These are phyloP conservation scores for Nyctereutes procyonoides DNA, from an alignment of 2,113 vertebrate genomes.

Conservation along the genomic window DNA sequence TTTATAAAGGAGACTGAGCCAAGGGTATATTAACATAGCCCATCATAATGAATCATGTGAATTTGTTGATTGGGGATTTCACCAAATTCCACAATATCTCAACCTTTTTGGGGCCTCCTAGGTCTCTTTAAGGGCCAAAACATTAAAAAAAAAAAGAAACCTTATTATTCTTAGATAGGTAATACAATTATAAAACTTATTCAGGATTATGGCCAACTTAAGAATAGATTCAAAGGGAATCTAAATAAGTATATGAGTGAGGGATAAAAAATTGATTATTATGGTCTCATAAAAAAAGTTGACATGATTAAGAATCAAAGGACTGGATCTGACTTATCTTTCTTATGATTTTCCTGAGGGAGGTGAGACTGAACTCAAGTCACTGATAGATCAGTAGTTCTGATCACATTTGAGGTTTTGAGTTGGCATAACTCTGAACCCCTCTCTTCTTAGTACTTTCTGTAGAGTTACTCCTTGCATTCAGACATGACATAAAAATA, in stretches of 20 bases:
- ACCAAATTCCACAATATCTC: not conserved
- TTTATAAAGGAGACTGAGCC: not conserved
- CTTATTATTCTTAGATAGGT: not conserved
- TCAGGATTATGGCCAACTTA: not conserved
- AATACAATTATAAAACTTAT: not conserved
- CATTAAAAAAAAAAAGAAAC: not conserved
- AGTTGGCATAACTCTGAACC: not conserved
- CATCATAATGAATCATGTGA: not conserved
- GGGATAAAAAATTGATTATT: not conserved
- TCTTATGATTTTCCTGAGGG: not conserved
- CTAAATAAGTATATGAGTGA: not conserved
- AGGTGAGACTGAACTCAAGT: not conserved
- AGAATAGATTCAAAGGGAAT: not conserved
- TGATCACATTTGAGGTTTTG: not conserved
- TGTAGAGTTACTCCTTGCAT: not conserved
- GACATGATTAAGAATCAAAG: not conserved
- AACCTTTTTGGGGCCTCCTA: accelerated
- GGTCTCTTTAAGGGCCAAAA: not conserved
- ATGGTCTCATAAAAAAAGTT: not conserved
- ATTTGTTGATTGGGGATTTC: not conserved
- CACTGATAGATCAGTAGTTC: not conserved
- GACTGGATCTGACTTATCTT: not conserved
- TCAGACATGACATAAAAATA: not conserved
- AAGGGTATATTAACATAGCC: not conserved
- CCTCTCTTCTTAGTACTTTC: not conserved